Base-by-base conservation (phyloP, 2,888 invertebrate genomes). In the Caenorhabditis parvicauda region DNA sequence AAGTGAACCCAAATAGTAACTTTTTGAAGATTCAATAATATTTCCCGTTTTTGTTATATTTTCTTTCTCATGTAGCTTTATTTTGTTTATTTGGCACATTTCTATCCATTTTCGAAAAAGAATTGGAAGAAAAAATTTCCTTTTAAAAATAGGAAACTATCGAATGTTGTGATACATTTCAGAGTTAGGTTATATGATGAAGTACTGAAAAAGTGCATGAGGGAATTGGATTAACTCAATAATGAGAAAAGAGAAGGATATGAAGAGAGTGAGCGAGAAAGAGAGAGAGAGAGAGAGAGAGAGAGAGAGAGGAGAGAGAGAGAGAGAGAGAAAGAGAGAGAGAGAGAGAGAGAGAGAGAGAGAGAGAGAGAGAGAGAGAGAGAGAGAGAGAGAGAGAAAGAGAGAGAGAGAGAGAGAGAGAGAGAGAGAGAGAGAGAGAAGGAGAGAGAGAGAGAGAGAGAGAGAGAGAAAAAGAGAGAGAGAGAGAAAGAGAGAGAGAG, bases 281-380 rank as follows among this genome's bases (percentile, higher is more conserved):
- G 19, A 53, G 43, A 53, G 32, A 25, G 53, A 45, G 44, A 27
- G 35, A 44, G 43, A 44, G 51, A 41, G n/a, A 49, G 22, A 9
- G 25, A 27, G 17, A 46, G 43, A 54, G 41, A 37, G 45, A 42
- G 29, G 39, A 47, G 48, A 48, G 39, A 21, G 35, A 42, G 28
- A 46, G 28, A 45, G 28, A 25, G 19, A 24, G 42, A 22, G 19
- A 24, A 37, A 37, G 42, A 42, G 47, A 41, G 46, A 46, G 44
- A 42, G 50, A 37, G 56, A 56, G 46, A 47, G 46, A 46, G 39
- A 35, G 22, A 51, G 46, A 56, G 48, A 44, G 44, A 50, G 45
- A 32, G 25, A 17, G 37, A 42, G 37, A 32, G 38, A 24, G 48
- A 48, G n/a, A 22, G 32, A 28, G 25, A 54, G 28, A 55, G 42